A percentile compares a stretch with the other conserved stretches of the same genome.
phyloP scores from a whole-genome alignment of 2,113 vertebrate genomes.

The Entomyzon cyanotis region DNA sequence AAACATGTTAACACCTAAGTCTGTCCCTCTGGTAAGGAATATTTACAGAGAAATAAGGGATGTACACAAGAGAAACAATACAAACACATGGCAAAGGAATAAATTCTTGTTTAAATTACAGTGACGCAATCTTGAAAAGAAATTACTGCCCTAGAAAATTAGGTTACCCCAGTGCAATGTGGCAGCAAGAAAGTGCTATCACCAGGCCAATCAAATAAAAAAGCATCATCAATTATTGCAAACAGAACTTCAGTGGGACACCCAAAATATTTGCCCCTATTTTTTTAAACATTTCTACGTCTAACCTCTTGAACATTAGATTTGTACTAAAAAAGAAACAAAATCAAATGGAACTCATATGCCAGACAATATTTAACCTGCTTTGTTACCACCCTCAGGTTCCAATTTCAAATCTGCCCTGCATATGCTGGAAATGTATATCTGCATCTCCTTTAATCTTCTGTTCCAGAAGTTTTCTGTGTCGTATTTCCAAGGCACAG shows the following conservation, averaged over 20 bases:
- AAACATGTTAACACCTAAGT: neutral
- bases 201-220: neutral
- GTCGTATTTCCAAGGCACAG: neutral
- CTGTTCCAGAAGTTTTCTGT: neutral
- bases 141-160: neutral
- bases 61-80: neutral
- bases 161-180: neutral
- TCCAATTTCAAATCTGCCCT: neutral
- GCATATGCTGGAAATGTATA: neutral
- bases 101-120: neutral
- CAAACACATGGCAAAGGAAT: rapidly evolving
- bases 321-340: neutral
- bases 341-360: neutral
- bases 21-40: constrained; percentile 19
- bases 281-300: neutral
- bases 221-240: neutral
- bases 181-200: neutral
- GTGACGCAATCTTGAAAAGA: neutral
- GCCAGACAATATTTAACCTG: neutral
- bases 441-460: neutral
- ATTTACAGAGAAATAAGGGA: neutral
- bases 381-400: neutral
- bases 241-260: neutral
- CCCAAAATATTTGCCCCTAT: neutral
- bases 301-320: neutral